Evolutionary conservation across 2,113 vertebrate genomes (phyloP), one percentile per base, ranked within the genome.

Genomic region (Acanthisitta chloris): DNA sequence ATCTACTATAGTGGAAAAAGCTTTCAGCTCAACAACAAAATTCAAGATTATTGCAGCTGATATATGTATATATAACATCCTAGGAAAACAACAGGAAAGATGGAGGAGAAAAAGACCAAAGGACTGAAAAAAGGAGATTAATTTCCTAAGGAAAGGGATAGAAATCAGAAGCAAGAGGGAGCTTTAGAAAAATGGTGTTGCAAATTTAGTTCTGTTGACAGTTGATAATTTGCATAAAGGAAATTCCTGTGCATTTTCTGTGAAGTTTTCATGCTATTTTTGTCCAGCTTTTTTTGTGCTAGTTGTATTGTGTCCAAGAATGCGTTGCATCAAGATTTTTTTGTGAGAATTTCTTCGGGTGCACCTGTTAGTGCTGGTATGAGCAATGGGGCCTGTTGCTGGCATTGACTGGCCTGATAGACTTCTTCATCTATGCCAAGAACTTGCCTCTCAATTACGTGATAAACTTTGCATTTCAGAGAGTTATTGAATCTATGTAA

Each of bases 371-470:
- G 59, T 46, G 42, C 59, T 80, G 57, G 33, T 34, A 17, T 28
- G 62, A 33, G 20, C 0, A 4, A 15, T 13, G 18, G 8, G 43
- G 8, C 34, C 65, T 57, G 54, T 64, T 70, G 38, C 64, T 73
- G 76, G 33, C 2, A 0, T 4, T 69, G 38, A 8, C n/a, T 55
- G 46, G 42, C n/a, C 54, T 12, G 9, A 54, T 81, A 14, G 9
- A 55, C 42, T 83, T 57, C 43, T 36, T 57, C 16, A n/a, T 18
- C 62, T 70, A 1, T 0, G 0, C 19, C 6, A 16, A 74, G 51
- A 78, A 23, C 23, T 71, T 62, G 20, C 10, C 18, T 58, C 33
- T 58, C 52, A 21, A 5, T 1, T 1, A n/a, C 46, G 1, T 46
- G 36, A 71, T 38, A 72, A 81, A 69, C 21, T 46, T 58, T 73